Evolutionary conservation across 1,140 invertebrate genomes (phyloP), one percentile per base, ranked within the genome.

Genomic region (Agraylea sexmaculata): DNA sequence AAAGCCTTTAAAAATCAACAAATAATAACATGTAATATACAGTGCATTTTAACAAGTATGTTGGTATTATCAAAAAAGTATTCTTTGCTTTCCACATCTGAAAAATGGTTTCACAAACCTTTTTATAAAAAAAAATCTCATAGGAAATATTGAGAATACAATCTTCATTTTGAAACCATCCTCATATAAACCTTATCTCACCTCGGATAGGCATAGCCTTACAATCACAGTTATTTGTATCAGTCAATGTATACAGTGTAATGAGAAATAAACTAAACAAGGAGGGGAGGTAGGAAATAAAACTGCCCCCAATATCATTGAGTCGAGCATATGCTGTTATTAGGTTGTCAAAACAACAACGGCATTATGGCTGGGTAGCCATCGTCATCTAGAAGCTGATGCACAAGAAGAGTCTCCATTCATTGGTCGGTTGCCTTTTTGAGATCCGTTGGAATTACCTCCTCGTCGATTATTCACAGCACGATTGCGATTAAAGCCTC

Each of bases 401-500:
- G 47, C 44, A 21, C 37, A 50, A 17, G 40, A 43, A 16, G 29
- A 28, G 12, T 44, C n/a, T 29, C 44, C 47, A 31, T 46, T 42
- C 28, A 40, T 43, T 16, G 44, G 37, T 20, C 44, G 40, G 27
- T 42, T 39, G 13, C 45, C 20, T 1, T 40, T 40, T 15, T 42
- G 43, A 25, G 33, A 34, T 10, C 32, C 22, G 11, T 30, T 16
- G 17, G 20, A 37, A 27, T 39, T 35, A 19, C 59, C 57, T 12
- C 58, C 51, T 0, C 60, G 58, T 19, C 61, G 57, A 51, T 58
- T 59, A 43, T 55, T 57, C 41, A 59, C 59, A 15, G 40, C 47
- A 13, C 47, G 29, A 28, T 45, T 42, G 0, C 63, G 62, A 51
- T 66, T 66, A 54, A 64, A 64, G 16, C 63, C 63, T 35, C 63